Percentiles rank a stretch among this genome's conserved stretches.
Evolutionary conservation across 1,140 invertebrate species (phyloP).

Genomic region (Propsilocerus akamusi): DNA sequence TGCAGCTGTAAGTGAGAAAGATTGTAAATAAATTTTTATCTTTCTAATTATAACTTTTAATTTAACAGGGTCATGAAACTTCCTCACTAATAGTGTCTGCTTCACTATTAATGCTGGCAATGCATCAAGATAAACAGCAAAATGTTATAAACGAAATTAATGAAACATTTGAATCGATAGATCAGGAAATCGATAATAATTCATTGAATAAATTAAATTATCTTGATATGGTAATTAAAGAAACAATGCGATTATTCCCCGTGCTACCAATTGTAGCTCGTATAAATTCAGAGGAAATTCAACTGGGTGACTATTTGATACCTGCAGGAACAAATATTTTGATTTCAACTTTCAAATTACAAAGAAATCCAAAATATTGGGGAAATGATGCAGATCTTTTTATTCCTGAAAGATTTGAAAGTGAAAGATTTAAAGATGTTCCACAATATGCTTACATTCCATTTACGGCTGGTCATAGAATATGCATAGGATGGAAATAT

Average conservation of each 20-base stretch:
- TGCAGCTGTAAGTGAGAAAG: slow-evolving; percentile 19
- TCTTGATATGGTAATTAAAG: slow-evolving; percentile 39
- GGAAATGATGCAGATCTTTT: slow-evolving; percentile 16
- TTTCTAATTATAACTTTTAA: not conserved
- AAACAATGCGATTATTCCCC: slow-evolving; percentile 29
- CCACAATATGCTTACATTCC: slow-evolving; percentile 19
- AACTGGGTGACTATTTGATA: slow-evolving; percentile 11
- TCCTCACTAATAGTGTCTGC: slow-evolving; percentile 17
- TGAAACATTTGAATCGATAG: slow-evolving; percentile 27
- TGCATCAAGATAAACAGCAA: slow-evolving; percentile 27
- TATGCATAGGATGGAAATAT: slow-evolving; percentile 19
- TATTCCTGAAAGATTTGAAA: slow-evolving; percentile 20
- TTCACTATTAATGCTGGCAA: slow-evolving; percentile 16
- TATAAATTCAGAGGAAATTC: slow-evolving; percentile 8
- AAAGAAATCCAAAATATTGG: slow-evolving; percentile 16
- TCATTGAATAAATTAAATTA: slow-evolving; percentile 34
- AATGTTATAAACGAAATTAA: slow-evolving; percentile 36
- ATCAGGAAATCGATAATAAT: slow-evolving; percentile 28
- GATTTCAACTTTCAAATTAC: slow-evolving; percentile 15
- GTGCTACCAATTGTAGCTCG: slow-evolving; percentile 11
- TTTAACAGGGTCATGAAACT: slow-evolving; percentile 17
- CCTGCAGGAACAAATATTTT: slow-evolving; percentile 13
- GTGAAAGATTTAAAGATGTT: slow-evolving; percentile 12
- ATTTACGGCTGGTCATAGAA: slow-evolving; percentile 17
- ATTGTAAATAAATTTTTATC: too few relatives aligned